Evolutionary conservation across 2,113 vertebrate genomes (phyloP), one percentile per base, ranked within the genome.

Genomic region (Salvelinus alpinus): DNA sequence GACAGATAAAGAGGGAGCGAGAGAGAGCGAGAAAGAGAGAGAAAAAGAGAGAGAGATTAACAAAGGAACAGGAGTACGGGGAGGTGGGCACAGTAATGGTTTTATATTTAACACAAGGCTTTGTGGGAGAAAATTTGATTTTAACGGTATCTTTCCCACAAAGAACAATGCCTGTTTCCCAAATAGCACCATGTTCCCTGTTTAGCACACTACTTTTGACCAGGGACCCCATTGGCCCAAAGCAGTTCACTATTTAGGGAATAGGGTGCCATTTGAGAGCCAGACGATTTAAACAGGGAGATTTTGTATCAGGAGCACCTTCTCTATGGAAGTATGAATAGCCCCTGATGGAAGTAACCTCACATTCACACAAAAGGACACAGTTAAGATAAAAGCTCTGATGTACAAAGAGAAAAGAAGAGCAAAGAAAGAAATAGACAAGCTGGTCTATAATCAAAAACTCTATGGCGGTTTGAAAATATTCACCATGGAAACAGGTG

Each of bases 131-230:
- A 74, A 81, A 82, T 74, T 14, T 12, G 57, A 86, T 82, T 75
- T 70, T 80, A 84, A 82, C 86, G 75, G 74, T 73, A 85, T 87
- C 82, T 83, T 3, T 5, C 1, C 67, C 3, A 54, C 51, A 54
- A 54, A 54, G 48, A 16, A 54, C 48, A 54, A 54, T 54, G 48
- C 3, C 16, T 54, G 12, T 54, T 2, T 54, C 48, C 1, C 16
- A 54, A 54, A 54, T 54, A 9, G 51, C 12, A 18, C 51, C 16
- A 4, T 54, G 16, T 18, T 54, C 16, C 51, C 51, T 54, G 4
- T 14, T 14, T 54, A 54, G 51, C 4, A 18, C 12, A 54, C 51
- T 54, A 18, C 13, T 5, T 18, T 16, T 18, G 51, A 54, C 51
- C 51, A 54, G 14, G 16, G 16, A n/a, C n/a, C 3, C 5, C 51